A percentile compares a stretch with the other conserved stretches of the same genome.
These are phyloP conservation scores for Trissolcus japonicus DNA, from an alignment of 2,888 invertebrate genomes.

Conservation along the genomic window DNA sequence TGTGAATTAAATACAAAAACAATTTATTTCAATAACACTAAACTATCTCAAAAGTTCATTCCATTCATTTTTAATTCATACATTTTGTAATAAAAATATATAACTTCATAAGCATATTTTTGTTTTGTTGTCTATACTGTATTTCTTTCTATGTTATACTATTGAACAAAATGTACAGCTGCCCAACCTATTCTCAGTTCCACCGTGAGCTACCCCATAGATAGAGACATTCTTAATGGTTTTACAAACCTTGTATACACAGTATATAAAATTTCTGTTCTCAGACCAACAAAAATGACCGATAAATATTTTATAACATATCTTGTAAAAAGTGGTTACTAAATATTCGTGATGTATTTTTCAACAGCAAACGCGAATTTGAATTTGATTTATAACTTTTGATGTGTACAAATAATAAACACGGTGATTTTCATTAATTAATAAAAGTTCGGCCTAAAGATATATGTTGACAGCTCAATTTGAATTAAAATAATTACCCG, in stretches of 20 bases:
- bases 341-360: too few species aligned
- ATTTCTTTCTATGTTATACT: slow-evolving; percentile 63
- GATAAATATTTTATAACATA: too few species aligned
- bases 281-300: too few species aligned
- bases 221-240: slow-evolving; percentile 62
- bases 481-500: slow-evolving; percentile 39
- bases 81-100: neutral
- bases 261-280: too few species aligned
- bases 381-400: too few species aligned
- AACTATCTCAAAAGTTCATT: too few species aligned
- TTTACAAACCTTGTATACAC: slow-evolving; percentile 37
- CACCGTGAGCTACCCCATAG: slow-evolving; percentile 60
- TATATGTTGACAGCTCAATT: slow-evolving; percentile 34
- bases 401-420: neutral
- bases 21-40: too few species aligned
- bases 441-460: slow-evolving; percentile 12
- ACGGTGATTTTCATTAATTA: neutral
- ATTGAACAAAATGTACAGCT: slow-evolving; percentile 65
- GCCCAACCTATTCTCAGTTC: slow-evolving; percentile 45
- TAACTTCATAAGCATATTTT: too few species aligned
- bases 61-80: too few species aligned
- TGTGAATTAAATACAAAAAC: too few species aligned
- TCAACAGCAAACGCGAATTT: too few species aligned
- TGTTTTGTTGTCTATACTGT: neutral
- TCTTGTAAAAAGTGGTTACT: too few species aligned